Evolutionary conservation across 2,888 invertebrate species (phyloP), one percentile per base, ranked within the genome.

Genomic region (Oscheius myriophilus): DNA sequence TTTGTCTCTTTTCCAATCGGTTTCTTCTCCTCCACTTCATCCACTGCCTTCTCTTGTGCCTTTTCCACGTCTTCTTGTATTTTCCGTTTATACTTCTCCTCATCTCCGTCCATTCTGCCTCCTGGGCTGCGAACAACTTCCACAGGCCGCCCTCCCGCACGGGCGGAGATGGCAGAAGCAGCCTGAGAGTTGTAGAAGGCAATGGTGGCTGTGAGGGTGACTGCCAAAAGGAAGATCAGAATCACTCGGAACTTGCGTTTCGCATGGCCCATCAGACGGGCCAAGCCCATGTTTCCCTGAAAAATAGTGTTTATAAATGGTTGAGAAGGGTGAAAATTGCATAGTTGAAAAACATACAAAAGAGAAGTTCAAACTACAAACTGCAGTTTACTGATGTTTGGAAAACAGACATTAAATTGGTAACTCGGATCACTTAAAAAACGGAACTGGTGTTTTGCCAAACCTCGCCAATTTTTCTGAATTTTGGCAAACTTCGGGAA

Each of bases 141-240:
- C 21, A 43, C 45, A 14, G 23, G 42, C 1, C 23, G 45, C 1
- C 18, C 11, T 3, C 23, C 23, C 25, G 41, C 43, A 42, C 18
- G 58, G 25, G 45, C 21, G 14, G 46, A 14, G 23, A 46, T 14
- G 7, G n/a, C 16, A 0, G n/a, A 25, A 33, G 57, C 59, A 52
- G 49, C 23, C 25, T 61, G 33, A 2, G 41, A 16, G 25, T 61
- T 67, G 54, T 61, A 53, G 39, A 42, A 67, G 51, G 61, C 67
- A 11, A 67, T 23, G 11, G 43, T 42, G n/a, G 61, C 67, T 25
- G 67, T 67, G 52, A 59, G 53, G 61, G 45, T 53, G 61, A 67
- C 21, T 3, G 53, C 59, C 23, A 46, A 39, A 12, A 54, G 25
- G 25, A 52, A 67, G 39, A 61, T 61, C 18, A 67, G 33, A 26